These are phyloP conservation scores for Sinelater perroti DNA, from an alignment of 2,888 invertebrate genomes.

Conservation along the genomic window DNA sequence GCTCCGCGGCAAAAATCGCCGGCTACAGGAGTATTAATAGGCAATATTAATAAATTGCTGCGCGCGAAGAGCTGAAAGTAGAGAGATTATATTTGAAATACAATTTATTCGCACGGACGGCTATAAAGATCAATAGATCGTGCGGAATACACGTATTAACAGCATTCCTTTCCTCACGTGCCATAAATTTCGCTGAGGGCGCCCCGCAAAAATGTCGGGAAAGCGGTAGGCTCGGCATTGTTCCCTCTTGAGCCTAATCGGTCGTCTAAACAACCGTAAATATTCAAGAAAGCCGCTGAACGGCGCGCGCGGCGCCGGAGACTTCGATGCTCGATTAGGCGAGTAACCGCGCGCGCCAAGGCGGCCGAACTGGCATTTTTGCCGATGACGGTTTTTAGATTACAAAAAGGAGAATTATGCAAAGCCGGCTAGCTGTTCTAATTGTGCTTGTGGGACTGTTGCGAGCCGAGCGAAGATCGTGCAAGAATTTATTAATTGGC, in stretches of 20 bases:
- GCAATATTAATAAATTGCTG: slow-evolving; percentile 34
- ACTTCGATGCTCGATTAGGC: no score
- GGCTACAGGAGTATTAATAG: slow-evolving; percentile 14
- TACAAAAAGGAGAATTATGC: no score
- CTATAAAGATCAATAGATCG: slow-evolving; percentile 51
- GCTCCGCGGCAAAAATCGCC: no score
- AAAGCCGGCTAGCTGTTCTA: no score
- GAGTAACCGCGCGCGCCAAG: no score
- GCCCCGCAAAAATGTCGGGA: slow-evolving; percentile 3
- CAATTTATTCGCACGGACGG: slow-evolving; percentile 47
- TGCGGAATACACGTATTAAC: slow-evolving; percentile 51
- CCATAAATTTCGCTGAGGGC: slow-evolving; percentile 40
- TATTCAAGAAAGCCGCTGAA: no score
- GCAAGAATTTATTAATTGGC: slow-evolving; percentile 13
- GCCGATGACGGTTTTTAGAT: no score
- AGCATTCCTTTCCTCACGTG: slow-evolving; percentile 46
- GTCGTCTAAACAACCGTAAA: no score
- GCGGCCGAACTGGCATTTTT: no score
- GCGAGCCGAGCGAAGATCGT: slow-evolving; percentile 2
- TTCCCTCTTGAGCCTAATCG: no score
- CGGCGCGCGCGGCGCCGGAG: no score
- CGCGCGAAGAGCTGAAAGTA: slow-evolving; percentile 36
- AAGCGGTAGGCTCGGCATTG: background rate
- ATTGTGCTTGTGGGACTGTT: slow-evolving; percentile 6
- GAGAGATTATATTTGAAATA: slow-evolving; percentile 48